A percentile compares a stretch with the other conserved stretches of the same genome.
Evolutionary conservation across 1,140 invertebrate species (phyloP).

Genomic region (Caenorhabditis brenneri): DNA sequence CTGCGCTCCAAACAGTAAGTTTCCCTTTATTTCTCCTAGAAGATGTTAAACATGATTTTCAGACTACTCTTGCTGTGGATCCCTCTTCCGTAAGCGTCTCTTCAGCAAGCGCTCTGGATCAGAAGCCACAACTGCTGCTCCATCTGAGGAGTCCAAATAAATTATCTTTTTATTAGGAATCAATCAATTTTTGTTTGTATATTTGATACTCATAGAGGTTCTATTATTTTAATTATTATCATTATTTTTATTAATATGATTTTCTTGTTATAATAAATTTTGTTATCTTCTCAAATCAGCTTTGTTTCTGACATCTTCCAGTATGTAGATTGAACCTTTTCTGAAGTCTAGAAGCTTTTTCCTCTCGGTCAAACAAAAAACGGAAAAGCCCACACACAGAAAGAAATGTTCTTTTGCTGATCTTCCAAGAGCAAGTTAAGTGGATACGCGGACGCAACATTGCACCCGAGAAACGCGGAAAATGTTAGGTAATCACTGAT

Average conservation of each 20-base stretch:
- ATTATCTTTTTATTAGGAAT: background rate
- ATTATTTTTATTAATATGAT: background rate
- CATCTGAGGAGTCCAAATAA: background rate
- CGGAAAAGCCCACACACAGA: background rate
- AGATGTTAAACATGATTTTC: background rate
- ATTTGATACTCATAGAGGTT: background rate
- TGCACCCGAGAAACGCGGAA: background rate
- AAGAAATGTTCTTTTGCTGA: background rate
- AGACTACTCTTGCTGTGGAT: slow-evolving; percentile 36
- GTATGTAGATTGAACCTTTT: background rate
- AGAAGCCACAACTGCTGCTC: background rate
- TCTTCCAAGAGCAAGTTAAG: background rate
- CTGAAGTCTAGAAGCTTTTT: too few species aligned
- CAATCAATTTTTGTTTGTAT: background rate
- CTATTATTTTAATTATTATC: background rate
- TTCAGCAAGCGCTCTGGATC: slow-evolving; percentile 7
- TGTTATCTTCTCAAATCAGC: background rate
- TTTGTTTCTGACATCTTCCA: too few species aligned
- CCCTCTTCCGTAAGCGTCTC: slow-evolving; percentile 21
- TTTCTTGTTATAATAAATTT: background rate
- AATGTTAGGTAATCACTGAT: background rate
- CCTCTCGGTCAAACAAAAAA: background rate
- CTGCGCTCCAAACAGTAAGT: slow-evolving; percentile 31
- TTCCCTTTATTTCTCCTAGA: background rate
- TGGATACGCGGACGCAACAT: background rate